Conservation (phyloP, 2,888 invertebrate species). For the Athalia circularis region DNA sequence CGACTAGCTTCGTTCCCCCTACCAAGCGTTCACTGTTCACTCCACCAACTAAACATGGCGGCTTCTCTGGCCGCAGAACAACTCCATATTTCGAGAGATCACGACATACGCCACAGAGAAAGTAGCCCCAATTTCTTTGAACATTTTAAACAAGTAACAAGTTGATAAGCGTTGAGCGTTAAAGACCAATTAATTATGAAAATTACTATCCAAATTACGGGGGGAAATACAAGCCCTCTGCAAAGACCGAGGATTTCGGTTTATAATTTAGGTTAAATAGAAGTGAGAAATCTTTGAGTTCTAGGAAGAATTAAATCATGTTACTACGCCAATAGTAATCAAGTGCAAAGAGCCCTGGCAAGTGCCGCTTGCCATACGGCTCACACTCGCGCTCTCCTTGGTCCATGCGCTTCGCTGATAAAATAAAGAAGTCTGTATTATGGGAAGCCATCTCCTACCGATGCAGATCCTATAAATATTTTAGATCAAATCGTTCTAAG, state of each 20-base stretch:
- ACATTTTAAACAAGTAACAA: constrained; percentile 5
- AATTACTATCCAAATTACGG: neutral
- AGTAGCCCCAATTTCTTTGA: constrained; percentile 9
- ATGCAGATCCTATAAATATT: no score
- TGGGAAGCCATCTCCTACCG: no score
- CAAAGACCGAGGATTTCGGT: neutral
- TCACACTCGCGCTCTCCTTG: no score
- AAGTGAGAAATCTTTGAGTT: neutral
- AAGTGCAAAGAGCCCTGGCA: neutral
- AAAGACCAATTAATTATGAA: neutral
- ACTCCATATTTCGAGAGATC: neutral
- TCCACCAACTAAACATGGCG: constrained; percentile 66
- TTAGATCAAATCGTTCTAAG: no score
- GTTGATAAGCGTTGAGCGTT: neutral
- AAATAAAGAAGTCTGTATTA: neutral
- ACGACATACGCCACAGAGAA: constrained; percentile 18
- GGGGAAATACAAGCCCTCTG: neutral
- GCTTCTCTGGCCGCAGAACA: constrained; percentile 35
- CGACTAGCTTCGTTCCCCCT: constrained; percentile 56
- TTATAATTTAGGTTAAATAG: neutral
- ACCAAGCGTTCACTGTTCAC: constrained; percentile 50
- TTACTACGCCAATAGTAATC: constrained; percentile 38
- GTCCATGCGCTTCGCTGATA: neutral
- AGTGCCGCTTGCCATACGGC: constrained; percentile 29
- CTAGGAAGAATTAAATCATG: constrained; percentile 2